These are phyloP conservation scores for Hymenopus coronatus DNA, from an alignment of 2,888 invertebrate species.

Conservation along the genomic window DNA sequence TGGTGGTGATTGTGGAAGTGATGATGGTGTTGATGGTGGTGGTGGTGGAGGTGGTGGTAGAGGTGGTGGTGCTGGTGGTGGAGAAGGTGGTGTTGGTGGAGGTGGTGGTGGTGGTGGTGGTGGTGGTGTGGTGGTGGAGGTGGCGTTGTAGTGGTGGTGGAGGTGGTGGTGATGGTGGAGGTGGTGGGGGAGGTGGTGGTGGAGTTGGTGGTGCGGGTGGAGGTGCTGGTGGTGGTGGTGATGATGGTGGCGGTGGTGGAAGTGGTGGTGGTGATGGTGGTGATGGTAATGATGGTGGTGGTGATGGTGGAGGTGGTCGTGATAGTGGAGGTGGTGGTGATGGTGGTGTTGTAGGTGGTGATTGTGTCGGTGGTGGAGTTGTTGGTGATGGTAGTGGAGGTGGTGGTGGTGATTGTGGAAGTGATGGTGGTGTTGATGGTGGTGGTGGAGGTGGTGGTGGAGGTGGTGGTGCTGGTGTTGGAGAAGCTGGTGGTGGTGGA, in stretches of 20 bases:
- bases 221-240: constrained; percentile 7
- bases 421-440: too few species aligned
- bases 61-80: too few species aligned
- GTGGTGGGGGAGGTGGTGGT: too few species aligned
- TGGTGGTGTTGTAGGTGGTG: neutral
- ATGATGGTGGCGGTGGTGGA: neutral
- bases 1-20: too few species aligned
- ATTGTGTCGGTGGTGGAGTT: too few species aligned
- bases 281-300: too few species aligned
- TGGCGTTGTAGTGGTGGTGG: constrained; percentile 2
- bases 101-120: too few species aligned
- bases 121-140: neutral
- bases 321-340: neutral
- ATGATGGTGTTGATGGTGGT: neutral
- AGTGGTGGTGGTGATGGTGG: neutral
- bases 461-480: neutral
- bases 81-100: too few species aligned
- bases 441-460: neutral
- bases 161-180: neutral
- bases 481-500: neutral
- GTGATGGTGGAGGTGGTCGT: neutral
- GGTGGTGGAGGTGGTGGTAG: neutral
- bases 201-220: too few species aligned
- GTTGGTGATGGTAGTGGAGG: too few species aligned
- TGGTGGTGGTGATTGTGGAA: too few species aligned